Evolutionary conservation across 2,113 vertebrate genomes (phyloP).

Genomic region (Colaptes auratus): DNA sequence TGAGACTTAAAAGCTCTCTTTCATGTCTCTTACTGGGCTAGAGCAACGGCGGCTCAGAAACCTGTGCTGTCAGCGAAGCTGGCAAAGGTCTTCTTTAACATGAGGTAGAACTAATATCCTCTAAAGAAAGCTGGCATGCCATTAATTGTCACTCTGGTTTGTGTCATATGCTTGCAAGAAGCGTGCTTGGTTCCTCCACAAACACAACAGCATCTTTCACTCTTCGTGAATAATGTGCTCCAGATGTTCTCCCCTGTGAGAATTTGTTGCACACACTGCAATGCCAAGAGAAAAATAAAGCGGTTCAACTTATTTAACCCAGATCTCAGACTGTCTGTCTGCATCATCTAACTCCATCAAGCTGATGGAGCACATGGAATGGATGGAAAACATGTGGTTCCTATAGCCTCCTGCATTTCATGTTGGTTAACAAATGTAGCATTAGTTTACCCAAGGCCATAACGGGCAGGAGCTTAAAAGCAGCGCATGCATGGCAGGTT

Average conservation of each 20-base stretch:
- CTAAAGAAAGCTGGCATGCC: constrained; percentile 41
- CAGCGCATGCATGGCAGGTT: neutral
- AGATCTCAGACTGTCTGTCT: constrained; percentile 71
- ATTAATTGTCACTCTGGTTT: constrained; percentile 58
- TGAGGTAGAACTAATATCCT: constrained; percentile 26
- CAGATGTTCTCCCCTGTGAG: constrained; percentile 65
- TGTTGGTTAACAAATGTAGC: constrained; percentile 33
- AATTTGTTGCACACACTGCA: constrained; percentile 45
- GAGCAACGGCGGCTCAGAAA: neutral
- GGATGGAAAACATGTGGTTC: constrained; percentile 63
- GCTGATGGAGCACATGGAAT: constrained; percentile 46
- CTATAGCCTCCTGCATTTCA: constrained; percentile 37
- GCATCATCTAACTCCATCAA: constrained; percentile 66
- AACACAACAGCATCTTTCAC: constrained; percentile 63
- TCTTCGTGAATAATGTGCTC: constrained; percentile 41
- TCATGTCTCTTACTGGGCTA: neutral
- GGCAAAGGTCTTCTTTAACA: constrained; percentile 36
- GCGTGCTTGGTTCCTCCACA: constrained; percentile 39
- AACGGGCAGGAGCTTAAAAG: neutral
- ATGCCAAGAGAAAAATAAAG: constrained; percentile 60
- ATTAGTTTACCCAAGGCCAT: neutral
- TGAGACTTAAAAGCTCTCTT: neutral
- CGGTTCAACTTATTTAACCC: constrained; percentile 68
- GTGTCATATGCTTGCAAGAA: constrained; percentile 61
- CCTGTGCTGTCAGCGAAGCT: constrained; percentile 22